A percentile compares a stretch with the other conserved stretches of the same genome.
phyloP scores from a whole-genome alignment of 53 echinoderm and acorn worm species.

The Actinopyga echinites region DNA sequence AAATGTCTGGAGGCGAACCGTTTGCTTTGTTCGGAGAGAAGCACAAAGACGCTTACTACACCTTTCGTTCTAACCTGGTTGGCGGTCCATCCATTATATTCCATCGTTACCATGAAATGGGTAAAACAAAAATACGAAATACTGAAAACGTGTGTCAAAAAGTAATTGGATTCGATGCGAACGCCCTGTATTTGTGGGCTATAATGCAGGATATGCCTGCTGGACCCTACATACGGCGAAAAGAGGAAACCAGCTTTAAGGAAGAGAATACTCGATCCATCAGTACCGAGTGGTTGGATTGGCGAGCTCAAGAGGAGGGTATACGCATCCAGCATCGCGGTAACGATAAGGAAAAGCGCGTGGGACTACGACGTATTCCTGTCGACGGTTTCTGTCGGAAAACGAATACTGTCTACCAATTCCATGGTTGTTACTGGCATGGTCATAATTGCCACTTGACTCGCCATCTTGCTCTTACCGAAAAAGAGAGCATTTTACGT shows the following conservation, averaged over 20 bases:
- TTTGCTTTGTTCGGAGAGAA: background rate
- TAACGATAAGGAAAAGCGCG: too few relatives aligned
- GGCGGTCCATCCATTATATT: too few relatives aligned
- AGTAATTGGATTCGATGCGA: too few relatives aligned
- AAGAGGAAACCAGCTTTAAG: background rate
- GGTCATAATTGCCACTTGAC: slow-evolving; percentile 31
- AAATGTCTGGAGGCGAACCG: background rate
- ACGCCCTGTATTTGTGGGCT: too few relatives aligned
- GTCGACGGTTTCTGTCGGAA: slow-evolving; percentile 45
- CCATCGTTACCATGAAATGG: too few relatives aligned
- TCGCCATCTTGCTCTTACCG: background rate
- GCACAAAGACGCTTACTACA: too few relatives aligned
- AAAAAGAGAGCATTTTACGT: background rate
- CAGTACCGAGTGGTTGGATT: slow-evolving; percentile 46
- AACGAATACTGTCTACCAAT: slow-evolving; percentile 52
- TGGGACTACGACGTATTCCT: background rate
- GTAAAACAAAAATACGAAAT: too few relatives aligned
- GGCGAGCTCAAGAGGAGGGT: background rate
- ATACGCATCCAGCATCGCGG: slow-evolving; percentile 15
- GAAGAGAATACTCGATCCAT: background rate
- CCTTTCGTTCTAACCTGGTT: too few relatives aligned
- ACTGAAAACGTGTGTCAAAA: too few relatives aligned
- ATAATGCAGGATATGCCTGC: too few relatives aligned
- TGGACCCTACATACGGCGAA: slow-evolving; percentile 38
- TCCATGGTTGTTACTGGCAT: slow-evolving; percentile 53